Evolutionary conservation across 2,888 invertebrate genomes (phyloP).

Genomic region (Liodrosophila aerea): DNA sequence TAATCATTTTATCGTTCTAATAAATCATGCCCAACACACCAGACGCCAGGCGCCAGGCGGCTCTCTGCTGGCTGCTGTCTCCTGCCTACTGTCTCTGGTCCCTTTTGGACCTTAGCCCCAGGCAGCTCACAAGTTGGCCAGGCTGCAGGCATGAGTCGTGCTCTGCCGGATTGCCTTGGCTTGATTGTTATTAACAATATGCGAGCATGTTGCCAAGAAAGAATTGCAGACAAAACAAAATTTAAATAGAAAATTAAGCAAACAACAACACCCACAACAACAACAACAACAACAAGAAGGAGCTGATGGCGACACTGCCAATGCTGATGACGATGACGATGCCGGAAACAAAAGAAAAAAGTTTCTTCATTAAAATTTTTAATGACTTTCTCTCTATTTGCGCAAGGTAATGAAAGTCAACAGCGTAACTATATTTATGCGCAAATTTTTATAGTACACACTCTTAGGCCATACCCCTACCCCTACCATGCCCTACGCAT

Average conservation of each 20-base stretch:
- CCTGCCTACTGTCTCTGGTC: not conserved
- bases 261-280: constrained; percentile 32
- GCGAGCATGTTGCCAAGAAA: constrained; percentile 43
- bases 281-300: constrained; percentile 21
- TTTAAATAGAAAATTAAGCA: constrained; percentile 70
- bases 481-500: no score
- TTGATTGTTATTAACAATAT: constrained; percentile 67
- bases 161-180: constrained; percentile 20
- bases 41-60: constrained; percentile 18
- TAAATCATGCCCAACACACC: constrained; percentile 64
- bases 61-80: no score
- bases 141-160: constrained; percentile 5
- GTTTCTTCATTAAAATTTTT: constrained; percentile 74
- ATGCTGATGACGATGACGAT: constrained; percentile 24
- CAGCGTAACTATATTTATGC: constrained; percentile 65
- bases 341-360: constrained; percentile 69
- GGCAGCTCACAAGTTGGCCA: not conserved
- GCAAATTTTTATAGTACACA: constrained; percentile 19
- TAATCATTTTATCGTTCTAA: constrained; percentile 75
- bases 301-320: constrained; percentile 15
- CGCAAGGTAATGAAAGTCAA: constrained; percentile 75
- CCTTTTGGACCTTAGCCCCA: not conserved
- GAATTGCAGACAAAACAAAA: constrained; percentile 66
- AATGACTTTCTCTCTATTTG: constrained; percentile 74
- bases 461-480: not conserved